phyloP scores from a whole-genome alignment of 2,797 vertebrate species.

The Myotis myotis region DNA sequence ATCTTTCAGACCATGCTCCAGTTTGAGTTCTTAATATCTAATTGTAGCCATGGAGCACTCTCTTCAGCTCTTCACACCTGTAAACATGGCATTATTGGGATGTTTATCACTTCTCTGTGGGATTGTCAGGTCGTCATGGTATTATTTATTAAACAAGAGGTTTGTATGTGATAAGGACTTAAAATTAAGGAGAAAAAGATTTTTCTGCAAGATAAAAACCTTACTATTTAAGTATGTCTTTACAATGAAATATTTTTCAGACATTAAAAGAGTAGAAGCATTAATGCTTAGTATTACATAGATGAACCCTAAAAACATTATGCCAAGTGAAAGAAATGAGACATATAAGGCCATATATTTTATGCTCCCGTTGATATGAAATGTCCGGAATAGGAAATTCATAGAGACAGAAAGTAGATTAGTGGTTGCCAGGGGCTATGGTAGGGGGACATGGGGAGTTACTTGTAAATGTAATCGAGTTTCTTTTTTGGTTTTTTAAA shows the following conservation, averaged over 20 bases:
- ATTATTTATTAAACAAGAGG: neutral
- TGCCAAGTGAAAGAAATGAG: neutral
- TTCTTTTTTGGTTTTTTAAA: neutral
- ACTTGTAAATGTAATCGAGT: neutral
- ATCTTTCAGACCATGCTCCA: neutral
- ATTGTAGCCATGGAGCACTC: neutral
- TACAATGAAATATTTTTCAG: neutral
- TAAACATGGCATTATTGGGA: neutral
- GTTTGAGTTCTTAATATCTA: neutral
- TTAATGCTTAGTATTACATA: neutral
- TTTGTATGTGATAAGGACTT: neutral
- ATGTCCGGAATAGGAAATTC: neutral
- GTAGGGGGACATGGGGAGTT: neutral
- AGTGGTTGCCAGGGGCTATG: neutral
- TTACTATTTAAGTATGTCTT: neutral
- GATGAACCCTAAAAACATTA: neutral
- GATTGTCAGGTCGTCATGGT: neutral
- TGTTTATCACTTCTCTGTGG: neutral
- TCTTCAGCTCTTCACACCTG: neutral
- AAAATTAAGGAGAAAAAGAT: neutral
- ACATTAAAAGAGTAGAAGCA: neutral
- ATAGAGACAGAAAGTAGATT: neutral
- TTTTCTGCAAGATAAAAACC: constrained; percentile 17
- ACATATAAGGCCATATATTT: neutral
- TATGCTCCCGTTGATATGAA: neutral